A percentile compares a stretch with the other conserved stretches of the same genome.
phyloP scores from a whole-genome alignment of 1,140 invertebrate genomes.

The Drosophila aff. region DNA sequence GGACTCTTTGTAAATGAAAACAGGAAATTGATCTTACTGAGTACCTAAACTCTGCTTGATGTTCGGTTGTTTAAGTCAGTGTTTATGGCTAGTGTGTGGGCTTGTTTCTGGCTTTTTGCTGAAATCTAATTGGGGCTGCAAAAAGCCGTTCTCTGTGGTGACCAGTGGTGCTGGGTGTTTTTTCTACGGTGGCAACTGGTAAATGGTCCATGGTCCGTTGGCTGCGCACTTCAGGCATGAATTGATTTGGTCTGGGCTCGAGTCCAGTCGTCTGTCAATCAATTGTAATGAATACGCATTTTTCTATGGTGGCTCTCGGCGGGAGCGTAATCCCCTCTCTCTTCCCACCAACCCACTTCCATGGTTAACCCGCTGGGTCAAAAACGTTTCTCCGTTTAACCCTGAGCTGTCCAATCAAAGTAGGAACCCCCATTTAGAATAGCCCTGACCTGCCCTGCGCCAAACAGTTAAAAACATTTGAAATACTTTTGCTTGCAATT shows the following conservation, averaged over 20 bases:
- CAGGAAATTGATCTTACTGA: neutral
- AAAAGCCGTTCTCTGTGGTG: constrained; percentile 37
- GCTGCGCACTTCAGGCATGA: constrained; percentile 70
- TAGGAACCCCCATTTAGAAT: constrained; percentile 52
- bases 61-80: neutral
- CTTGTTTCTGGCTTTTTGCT: constrained; percentile 10
- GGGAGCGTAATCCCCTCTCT: constrained; percentile 16
- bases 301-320: constrained; percentile 34
- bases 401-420: constrained; percentile 63
- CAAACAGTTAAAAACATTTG: constrained; percentile 15
- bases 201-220: constrained; percentile 74
- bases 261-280: constrained; percentile 70
- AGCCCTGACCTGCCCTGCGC: constrained; percentile 65
- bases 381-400: constrained; percentile 58
- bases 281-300: constrained; percentile 79
- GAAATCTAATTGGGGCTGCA: constrained; percentile 57
- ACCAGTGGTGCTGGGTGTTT: constrained; percentile 28
- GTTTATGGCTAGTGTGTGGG: constrained; percentile 12
- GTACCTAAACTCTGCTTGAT: neutral
- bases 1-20: neutral
- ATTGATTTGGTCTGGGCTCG: constrained; percentile 55
- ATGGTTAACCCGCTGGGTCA: constrained; percentile 39
- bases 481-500: constrained; percentile 11
- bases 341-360: neutral
- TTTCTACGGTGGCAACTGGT: constrained; percentile 40